Conservation (phyloP, 1,140 invertebrate genomes). For the Drosophila sulfurigaster region DNA sequence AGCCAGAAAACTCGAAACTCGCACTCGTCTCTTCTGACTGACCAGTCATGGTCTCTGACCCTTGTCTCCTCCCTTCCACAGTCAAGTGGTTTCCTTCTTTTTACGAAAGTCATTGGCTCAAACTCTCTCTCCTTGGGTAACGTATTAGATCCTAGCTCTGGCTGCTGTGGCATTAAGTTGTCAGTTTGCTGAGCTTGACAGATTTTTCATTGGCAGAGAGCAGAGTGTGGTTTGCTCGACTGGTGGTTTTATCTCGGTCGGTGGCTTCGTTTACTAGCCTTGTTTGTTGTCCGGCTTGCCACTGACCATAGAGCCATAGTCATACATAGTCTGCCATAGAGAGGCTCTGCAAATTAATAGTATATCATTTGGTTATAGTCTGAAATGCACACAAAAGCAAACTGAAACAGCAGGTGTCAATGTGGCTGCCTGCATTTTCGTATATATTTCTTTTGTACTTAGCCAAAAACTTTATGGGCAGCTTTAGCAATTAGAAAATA, state of each 20-base stretch:
- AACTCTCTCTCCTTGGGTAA: neutral
- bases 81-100: constrained; percentile 3
- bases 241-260: constrained; percentile 21
- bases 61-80: neutral
- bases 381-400: constrained; percentile 18
- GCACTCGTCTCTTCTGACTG: neutral
- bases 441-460: neutral
- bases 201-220: constrained; percentile 70
- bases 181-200: constrained; percentile 79
- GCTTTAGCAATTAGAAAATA: neutral
- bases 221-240: constrained; percentile 8
- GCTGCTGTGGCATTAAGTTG: constrained; percentile 73
- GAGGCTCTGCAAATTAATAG: constrained; percentile 37
- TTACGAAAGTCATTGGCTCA: constrained; percentile 66
- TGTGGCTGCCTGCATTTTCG: constrained; percentile 16
- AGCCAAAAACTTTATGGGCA: neutral
- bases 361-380: constrained; percentile 43
- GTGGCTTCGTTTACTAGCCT: constrained; percentile 30
- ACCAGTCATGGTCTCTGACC: constrained; percentile 22
- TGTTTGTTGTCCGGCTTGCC: constrained; percentile 24
- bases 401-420: constrained; percentile 29
- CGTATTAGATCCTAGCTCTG: constrained; percentile 13
- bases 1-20: constrained; percentile 15
- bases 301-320: neutral
- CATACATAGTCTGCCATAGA: constrained; percentile 16